phyloP scores from a whole-genome alignment of 2,113 vertebrate species.

The Etheostoma cragini region DNA sequence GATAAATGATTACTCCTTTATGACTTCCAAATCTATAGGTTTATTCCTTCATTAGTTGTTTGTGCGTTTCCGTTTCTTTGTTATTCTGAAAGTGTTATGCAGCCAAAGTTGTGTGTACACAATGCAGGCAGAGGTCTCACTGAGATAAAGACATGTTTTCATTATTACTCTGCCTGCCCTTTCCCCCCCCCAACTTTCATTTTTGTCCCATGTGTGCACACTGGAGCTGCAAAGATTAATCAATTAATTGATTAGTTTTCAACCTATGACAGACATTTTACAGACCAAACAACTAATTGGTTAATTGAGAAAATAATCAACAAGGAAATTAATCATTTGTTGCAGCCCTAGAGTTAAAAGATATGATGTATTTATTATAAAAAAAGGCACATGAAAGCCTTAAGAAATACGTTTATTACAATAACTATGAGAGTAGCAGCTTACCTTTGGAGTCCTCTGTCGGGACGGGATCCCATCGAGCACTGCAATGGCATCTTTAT shows the following conservation, averaged over 20 bases:
- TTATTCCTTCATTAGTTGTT: neutral
- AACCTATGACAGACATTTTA: too few species aligned
- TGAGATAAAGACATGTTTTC: neutral
- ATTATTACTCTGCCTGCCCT: neutral
- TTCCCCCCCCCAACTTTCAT: too few species aligned
- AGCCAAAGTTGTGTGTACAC: neutral
- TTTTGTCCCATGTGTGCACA: neutral
- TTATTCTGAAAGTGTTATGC: neutral
- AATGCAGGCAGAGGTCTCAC: neutral
- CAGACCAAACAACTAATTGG: too few species aligned
- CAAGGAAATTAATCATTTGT: too few species aligned
- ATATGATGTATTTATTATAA: too few species aligned
- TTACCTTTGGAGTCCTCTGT: conserved; percentile 97
- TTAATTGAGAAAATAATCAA: too few species aligned
- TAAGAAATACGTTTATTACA: neutral
- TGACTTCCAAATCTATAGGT: neutral
- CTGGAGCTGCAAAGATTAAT: too few species aligned
- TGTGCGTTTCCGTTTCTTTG: neutral
- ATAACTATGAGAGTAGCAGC: neutral
- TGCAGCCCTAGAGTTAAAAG: neutral
- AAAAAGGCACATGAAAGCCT: neutral
- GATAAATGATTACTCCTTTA: neutral
- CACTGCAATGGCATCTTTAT: conserved; percentile 97
- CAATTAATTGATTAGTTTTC: too few species aligned
- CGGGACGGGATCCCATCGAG: conserved; percentile 97